phyloP scores from a whole-genome alignment of 2,797 vertebrate genomes.

The Lycodopsis pacificus region DNA sequence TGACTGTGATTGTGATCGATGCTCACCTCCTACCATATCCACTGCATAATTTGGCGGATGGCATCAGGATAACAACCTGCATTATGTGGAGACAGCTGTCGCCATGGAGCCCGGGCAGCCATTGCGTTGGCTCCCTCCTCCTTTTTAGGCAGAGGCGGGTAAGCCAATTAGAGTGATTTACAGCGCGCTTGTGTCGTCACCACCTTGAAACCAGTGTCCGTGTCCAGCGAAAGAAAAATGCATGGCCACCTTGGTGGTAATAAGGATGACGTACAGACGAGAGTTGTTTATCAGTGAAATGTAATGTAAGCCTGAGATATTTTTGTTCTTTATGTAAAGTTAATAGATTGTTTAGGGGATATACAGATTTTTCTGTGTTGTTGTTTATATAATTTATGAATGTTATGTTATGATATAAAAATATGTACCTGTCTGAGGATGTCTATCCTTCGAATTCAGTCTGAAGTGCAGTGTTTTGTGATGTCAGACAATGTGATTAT shows the following conservation, averaged over 20 bases:
- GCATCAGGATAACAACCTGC: conserved; percentile 81
- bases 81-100: conserved; percentile 83
- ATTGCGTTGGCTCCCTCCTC: conserved; percentile 63
- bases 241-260: conserved; percentile 40
- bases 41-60: conserved; percentile 76
- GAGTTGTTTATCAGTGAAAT: conserved; percentile 39
- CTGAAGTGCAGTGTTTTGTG: not conserved
- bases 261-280: conserved; percentile 19
- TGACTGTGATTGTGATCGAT: conserved; percentile 81
- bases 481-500: not conserved
- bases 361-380: not conserved
- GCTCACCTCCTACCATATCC: conserved; percentile 63
- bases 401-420: not conserved
- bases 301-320: conserved; percentile 7
- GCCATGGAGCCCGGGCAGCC: conserved; percentile 72
- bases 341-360: not conserved
- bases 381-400: not conserved
- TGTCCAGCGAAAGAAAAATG: conserved; percentile 53
- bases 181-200: conserved; percentile 65
- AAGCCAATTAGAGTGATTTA: conserved; percentile 83
- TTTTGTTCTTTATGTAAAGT: conserved; percentile 23
- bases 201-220: conserved; percentile 67
- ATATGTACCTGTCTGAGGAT: not conserved
- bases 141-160: conserved; percentile 70
- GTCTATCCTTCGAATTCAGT: not conserved